A percentile compares a stretch with the other conserved stretches of the same genome.
These are phyloP conservation scores for Karalla daura DNA, from an alignment of 2,797 vertebrate species.

Conservation along the genomic window DNA sequence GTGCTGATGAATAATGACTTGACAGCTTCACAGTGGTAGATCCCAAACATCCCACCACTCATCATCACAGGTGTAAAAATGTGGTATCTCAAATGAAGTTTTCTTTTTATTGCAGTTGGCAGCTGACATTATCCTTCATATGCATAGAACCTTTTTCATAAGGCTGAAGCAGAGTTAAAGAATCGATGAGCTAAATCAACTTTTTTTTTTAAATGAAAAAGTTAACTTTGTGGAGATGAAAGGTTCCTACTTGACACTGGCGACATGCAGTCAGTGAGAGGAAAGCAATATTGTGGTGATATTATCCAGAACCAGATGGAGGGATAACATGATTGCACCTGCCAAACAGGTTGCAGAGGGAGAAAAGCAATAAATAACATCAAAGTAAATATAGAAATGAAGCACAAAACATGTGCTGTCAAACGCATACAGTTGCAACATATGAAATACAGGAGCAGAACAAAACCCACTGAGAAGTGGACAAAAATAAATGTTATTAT, in stretches of 20 bases:
- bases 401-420: conserved; percentile 43
- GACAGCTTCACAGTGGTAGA: conserved; percentile 43
- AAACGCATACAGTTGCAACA: conserved; percentile 24
- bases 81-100: conserved; percentile 20
- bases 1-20: conserved; percentile 51
- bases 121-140: conserved; percentile 52
- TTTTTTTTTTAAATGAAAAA: conserved; percentile 29
- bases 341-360: conserved; percentile 59
- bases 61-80: conserved; percentile 35
- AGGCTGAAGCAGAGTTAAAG: conserved; percentile 28
- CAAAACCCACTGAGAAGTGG: background rate
- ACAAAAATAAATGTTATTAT: too few species aligned
- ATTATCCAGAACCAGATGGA: conserved; percentile 65
- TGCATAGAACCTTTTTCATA: conserved; percentile 40
- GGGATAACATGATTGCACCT: conserved; percentile 70
- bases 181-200: conserved; percentile 45
- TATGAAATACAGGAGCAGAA: conserved; percentile 9
- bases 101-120: conserved; percentile 43
- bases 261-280: conserved; percentile 41
- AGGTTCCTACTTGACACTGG: conserved; percentile 18
- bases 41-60: conserved; percentile 49
- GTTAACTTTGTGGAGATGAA: conserved; percentile 50
- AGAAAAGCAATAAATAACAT: conserved; percentile 50
- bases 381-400: conserved; percentile 30
- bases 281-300: conserved; percentile 59